A percentile compares a stretch with the other conserved stretches of the same genome.
phyloP scores from a whole-genome alignment of 92 coral and sea anemone species.

The Epizoanthus ramosus region DNA sequence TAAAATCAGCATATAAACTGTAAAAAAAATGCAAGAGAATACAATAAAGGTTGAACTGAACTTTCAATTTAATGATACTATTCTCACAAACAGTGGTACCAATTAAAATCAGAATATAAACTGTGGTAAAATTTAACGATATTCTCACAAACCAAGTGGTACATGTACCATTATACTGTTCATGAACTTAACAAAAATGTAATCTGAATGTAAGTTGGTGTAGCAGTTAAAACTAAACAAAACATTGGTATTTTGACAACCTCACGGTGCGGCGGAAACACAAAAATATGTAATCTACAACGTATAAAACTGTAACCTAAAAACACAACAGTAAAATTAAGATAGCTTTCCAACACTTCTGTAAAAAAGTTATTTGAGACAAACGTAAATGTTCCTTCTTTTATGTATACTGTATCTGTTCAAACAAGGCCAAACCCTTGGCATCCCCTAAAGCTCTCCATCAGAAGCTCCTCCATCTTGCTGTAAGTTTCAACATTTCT shows the following conservation, averaged over 20 bases:
- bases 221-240: neutral
- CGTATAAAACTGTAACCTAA: neutral
- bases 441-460: slow-evolving; percentile 42
- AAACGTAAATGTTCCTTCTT: neutral
- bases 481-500: slow-evolving; percentile 42
- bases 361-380: neutral
- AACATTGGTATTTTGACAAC: neutral
- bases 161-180: neutral
- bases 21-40: too few species aligned
- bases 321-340: neutral
- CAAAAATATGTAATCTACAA: too few species aligned
- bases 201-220: neutral
- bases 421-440: slow-evolving; percentile 51
- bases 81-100: neutral
- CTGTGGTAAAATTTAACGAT: too few species aligned
- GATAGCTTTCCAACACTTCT: neutral
- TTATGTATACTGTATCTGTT: neutral
- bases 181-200: neutral
- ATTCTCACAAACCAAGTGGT: too few species aligned
- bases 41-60: too few species aligned
- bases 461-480: slow-evolving; percentile 44
- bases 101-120: too few species aligned
- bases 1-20: too few species aligned
- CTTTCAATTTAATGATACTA: slow-evolving; percentile 6
- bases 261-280: neutral